These are phyloP conservation scores for Rallus limicola DNA, from an alignment of 2,113 vertebrate species.

Conservation along the genomic window DNA sequence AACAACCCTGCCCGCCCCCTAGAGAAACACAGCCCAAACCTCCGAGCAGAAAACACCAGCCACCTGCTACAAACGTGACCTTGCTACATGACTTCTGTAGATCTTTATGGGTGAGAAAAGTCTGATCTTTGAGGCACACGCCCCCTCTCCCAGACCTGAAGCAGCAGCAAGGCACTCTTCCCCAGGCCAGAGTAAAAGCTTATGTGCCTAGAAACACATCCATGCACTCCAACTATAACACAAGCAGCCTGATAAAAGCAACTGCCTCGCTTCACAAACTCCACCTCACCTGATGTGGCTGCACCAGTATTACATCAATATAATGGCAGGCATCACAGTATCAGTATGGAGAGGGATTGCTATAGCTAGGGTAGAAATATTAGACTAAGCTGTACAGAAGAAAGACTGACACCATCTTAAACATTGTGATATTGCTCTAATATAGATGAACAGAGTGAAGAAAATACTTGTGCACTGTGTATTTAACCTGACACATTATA, in stretches of 20 bases:
- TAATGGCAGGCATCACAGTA: background rate
- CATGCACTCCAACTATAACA: background rate
- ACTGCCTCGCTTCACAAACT: background rate
- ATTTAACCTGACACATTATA: conserved; percentile 40
- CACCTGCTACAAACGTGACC: background rate
- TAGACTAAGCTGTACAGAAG: background rate
- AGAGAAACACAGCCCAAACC: background rate
- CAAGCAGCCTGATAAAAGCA: background rate
- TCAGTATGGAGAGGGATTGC: background rate
- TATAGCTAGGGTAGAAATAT: background rate
- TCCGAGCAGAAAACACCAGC: background rate
- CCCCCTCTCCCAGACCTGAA: background rate
- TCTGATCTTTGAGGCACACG: background rate
- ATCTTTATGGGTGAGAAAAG: background rate
- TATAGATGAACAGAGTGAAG: background rate
- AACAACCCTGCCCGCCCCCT: background rate
- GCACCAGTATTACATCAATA: background rate
- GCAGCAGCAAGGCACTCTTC: background rate
- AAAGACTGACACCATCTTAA: conserved; percentile 25
- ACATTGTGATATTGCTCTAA: background rate
- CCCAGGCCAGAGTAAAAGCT: background rate
- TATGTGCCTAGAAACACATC: rapidly evolving
- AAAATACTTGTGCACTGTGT: background rate
- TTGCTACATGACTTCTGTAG: background rate
- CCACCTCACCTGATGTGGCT: background rate